A percentile compares a stretch with the other conserved stretches of the same genome.
These are phyloP conservation scores for Pomatostomus ruficeps DNA, from an alignment of 2,113 vertebrate species.

Conservation along the genomic window DNA sequence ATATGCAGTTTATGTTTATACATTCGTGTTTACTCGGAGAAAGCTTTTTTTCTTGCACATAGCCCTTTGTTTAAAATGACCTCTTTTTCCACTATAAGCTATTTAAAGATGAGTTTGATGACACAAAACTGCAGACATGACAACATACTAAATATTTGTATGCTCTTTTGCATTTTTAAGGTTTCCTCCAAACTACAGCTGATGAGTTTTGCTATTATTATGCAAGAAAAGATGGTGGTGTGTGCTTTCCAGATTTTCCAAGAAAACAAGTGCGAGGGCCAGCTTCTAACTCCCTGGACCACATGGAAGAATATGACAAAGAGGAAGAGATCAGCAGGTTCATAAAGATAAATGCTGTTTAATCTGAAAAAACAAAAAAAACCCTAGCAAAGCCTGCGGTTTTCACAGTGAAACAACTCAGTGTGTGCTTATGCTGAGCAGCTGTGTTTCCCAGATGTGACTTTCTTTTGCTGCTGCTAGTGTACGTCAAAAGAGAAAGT, in stretches of 20 bases:
- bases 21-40: neutral
- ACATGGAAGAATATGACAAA: slow-evolving; percentile 89
- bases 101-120: neutral
- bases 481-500: slow-evolving; percentile 15
- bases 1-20: neutral
- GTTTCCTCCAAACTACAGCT: slow-evolving; percentile 93
- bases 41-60: neutral
- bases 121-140: neutral
- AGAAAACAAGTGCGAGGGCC: slow-evolving; percentile 89
- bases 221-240: slow-evolving; percentile 83
- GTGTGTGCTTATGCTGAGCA: slow-evolving; percentile 54
- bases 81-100: neutral
- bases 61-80: neutral
- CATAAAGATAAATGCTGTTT: slow-evolving; percentile 75
- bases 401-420: slow-evolving; percentile 63
- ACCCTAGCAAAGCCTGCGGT: slow-evolving; percentile 46
- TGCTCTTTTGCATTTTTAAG: slow-evolving; percentile 75
- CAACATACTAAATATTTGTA: slow-evolving; percentile 53
- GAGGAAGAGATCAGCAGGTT: slow-evolving; percentile 94
- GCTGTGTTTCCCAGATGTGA: slow-evolving; percentile 65
- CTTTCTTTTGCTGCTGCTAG: slow-evolving; percentile 44
- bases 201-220: slow-evolving; percentile 98
- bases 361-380: slow-evolving; percentile 38
- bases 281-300: slow-evolving; percentile 94
- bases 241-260: slow-evolving; percentile 98